phyloP scores from a whole-genome alignment of 2,888 invertebrate genomes.

The Ditula angustiorana region DNA sequence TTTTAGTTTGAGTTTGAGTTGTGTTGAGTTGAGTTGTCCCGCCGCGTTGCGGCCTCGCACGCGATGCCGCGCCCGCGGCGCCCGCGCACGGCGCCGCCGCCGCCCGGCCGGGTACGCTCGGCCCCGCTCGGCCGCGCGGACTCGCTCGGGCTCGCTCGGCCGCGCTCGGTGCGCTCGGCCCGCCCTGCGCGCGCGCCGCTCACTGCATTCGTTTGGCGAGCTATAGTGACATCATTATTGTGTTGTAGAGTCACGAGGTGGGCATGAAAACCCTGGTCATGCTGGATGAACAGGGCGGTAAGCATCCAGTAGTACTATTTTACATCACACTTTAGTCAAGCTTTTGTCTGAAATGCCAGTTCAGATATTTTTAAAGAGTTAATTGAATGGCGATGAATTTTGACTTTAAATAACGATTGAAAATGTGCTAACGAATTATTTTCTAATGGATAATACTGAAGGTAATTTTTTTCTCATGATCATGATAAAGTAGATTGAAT shows the following conservation, averaged over 20 bases:
- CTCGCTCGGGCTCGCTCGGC: constrained; percentile 42
- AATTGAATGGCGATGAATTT: constrained; percentile 74
- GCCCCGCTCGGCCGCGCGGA: constrained; percentile 32
- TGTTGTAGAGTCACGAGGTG: constrained; percentile 99
- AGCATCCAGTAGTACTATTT: constrained; percentile 89
- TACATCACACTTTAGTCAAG: constrained; percentile 82
- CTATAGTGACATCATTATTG: constrained; percentile 86
- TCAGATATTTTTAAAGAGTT: constrained; percentile 74
- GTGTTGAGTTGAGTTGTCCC: constrained; percentile 69
- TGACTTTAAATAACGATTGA: constrained; percentile 69
- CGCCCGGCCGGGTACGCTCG: constrained; percentile 31
- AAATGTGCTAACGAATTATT: constrained; percentile 76
- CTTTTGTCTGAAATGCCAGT: constrained; percentile 82
- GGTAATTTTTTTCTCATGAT: constrained; percentile 77
- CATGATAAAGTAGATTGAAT: constrained; percentile 70
- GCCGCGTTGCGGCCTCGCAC: constrained; percentile 59
- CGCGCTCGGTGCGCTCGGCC: constrained; percentile 59
- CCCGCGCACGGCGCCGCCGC: constrained; percentile 27
- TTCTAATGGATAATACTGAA: constrained; percentile 73
- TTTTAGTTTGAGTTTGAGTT: constrained; percentile 79
- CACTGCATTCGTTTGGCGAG: constrained; percentile 80
- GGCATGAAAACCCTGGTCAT: constrained; percentile 99
- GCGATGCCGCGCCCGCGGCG: constrained; percentile 28
- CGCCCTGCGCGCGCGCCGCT: constrained; percentile 55
- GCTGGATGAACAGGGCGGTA: constrained; percentile 99